Evolutionary conservation across 2,888 invertebrate species (phyloP), one percentile per base, ranked within the genome.

Genomic region (Sarcophaga subvicina): DNA sequence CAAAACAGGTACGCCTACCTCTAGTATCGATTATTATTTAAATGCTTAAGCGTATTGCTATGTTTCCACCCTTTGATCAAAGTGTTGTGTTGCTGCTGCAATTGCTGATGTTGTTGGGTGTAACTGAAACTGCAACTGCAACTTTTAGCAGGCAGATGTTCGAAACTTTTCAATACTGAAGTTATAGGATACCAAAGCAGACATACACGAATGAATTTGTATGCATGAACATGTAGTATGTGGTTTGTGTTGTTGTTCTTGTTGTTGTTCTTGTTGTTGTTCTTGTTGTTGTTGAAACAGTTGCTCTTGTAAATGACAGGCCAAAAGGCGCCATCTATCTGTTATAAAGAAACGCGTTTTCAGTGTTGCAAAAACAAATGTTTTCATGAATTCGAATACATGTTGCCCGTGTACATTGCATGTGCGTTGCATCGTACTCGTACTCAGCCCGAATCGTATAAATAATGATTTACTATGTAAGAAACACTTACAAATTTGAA

Each of bases 291-390:
- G 49, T 75, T 76, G 76, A 79, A 83, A 87, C 87, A 87, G 84
- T 87, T 87, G 87, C 87, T 87, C 78, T 87, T 87, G 83, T 84
- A 81, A 79, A 71, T 81, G 87, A 79, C 84, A 84, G 84, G 83
- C 84, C 87, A 79, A 81, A 84, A 79, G 87, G 87, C 87, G 87
- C 87, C 87, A 87, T 87, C 87, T 84, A 87, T 87, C 81, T 81
- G 79, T 87, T 87, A 78, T 66, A 20, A 70, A 22, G 63, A 27
- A 75, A 79, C 76, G 71, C 71, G 22, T 80, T 80, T 80, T 66
- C 22, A 49, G 71, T 76, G 71, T 80, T 84, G 69, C 78, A 81
- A 70, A 80, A 81, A 87, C 66, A 79, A 70, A 82, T 79, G 70
- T 79, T 84, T 83, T 69, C 59, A 60, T 67, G 77, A 64, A 66